Evolutionary conservation across 2,888 invertebrate species (phyloP), one percentile per base, ranked within the genome.

Genomic region (Chelonus formosanus): DNA sequence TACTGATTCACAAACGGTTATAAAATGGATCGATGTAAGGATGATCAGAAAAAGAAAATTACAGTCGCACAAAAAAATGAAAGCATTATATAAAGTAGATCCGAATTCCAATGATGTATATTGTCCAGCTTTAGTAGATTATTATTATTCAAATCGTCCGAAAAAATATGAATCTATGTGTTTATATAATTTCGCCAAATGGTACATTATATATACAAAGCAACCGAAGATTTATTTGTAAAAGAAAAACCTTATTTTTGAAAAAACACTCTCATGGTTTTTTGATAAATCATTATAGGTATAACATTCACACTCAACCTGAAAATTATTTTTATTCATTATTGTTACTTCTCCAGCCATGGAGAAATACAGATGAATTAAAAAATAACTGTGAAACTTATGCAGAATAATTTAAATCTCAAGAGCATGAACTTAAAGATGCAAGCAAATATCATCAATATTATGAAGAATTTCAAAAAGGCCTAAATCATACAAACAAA

Each of bases 261-360:
- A 75, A 73, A 68, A 74, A 69, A 70, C 59, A 55, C 3, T 20
- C 70, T 55, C 64, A 69, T 8, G 70, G 75, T 48, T 76, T 74
- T 71, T 66, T 78, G 4, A 74, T 80, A 3, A 79, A 77, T 68
- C 76, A 77, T 66, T 76, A 71, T 50, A 66, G 48, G 56, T 67
- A 59, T 54, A 69, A 73, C 56, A 44, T 67, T 1, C 50, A 67
- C 6, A 67, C 10, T 34, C 54, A 70, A 36, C 73, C 70, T n/a
- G 70, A 72, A 65, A 63, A 68, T n/a, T 71, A 69, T 61, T 71
- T 66, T 64, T 60, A 52, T 43, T 48, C 72, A 6, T 55, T 73
- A 5, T 50, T 73, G 8, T 65, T 73, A 31, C n/a, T 73, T 44
- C 70, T 69, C 54, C 53, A 71, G 55, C 73, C 73, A 5, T 71